These are phyloP conservation scores for Dromiciops gliroides DNA, from an alignment of 2,113 vertebrate genomes.

Conservation along the genomic window DNA sequence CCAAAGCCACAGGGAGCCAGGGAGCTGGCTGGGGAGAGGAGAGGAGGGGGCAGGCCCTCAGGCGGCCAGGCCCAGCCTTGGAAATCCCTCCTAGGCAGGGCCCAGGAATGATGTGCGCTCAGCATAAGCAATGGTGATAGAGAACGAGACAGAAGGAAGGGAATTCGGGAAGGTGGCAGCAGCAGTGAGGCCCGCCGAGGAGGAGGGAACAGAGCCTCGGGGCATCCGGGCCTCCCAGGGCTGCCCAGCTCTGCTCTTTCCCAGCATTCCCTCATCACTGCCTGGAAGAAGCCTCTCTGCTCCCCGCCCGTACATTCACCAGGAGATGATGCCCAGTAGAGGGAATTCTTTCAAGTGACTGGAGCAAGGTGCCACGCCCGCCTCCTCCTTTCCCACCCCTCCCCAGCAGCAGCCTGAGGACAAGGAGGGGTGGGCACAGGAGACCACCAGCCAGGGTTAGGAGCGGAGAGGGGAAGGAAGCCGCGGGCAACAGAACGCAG, in stretches of 20 bases:
- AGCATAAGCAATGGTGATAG: background rate
- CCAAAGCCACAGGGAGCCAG: background rate
- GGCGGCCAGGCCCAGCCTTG: background rate
- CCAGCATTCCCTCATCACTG: too few relatives aligned
- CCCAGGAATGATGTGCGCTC: background rate
- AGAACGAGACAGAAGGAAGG: background rate
- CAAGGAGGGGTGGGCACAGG: too few relatives aligned
- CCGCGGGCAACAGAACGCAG: too few relatives aligned
- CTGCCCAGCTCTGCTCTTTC: too few relatives aligned
- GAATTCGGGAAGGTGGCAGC: too few relatives aligned
- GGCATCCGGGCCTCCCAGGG: too few relatives aligned
- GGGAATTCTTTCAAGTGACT: too few relatives aligned
- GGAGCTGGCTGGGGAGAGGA: background rate
- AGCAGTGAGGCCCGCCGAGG: background rate
- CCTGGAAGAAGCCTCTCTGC: too few relatives aligned
- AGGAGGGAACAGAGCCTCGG: too few relatives aligned
- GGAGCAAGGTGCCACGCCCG: fast-evolving
- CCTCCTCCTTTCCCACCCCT: too few relatives aligned
- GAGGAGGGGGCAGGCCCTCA: background rate
- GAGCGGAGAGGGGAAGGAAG: too few relatives aligned
- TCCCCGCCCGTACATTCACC: too few relatives aligned
- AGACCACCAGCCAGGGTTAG: background rate
- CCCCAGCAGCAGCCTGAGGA: background rate
- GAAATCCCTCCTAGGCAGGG: fast-evolving
- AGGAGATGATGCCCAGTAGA: background rate